These are phyloP conservation scores for Pampusana beccarii DNA, from an alignment of 2,113 vertebrate species.

Conservation along the genomic window DNA sequence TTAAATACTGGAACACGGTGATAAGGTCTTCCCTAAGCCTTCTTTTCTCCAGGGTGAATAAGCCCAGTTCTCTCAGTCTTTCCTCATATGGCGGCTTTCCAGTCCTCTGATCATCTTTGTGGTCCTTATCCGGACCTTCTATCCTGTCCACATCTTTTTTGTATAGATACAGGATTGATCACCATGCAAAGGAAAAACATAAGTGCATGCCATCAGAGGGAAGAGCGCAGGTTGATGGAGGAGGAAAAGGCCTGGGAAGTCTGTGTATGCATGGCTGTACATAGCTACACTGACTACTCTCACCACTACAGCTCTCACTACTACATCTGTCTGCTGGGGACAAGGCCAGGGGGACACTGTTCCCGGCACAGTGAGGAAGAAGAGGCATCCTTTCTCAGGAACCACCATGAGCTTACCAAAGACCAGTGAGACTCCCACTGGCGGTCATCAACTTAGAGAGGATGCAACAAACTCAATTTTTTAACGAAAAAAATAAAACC, in stretches of 20 bases:
- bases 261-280: too few species aligned
- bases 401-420: not conserved
- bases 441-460: not conserved
- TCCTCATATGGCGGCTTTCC: too few species aligned
- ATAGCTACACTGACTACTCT: not conserved
- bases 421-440: not conserved
- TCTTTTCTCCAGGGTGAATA: too few species aligned
- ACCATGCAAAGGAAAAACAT: fast-evolving
- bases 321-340: not conserved
- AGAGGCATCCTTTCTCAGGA: not conserved
- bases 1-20: too few species aligned
- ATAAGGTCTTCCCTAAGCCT: too few species aligned
- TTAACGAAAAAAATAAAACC: not conserved
- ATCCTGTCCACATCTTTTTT: too few species aligned
- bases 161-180: not conserved
- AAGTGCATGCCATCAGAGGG: not conserved
- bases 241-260: not conserved
- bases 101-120: too few species aligned
- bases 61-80: too few species aligned
- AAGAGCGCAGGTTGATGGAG: not conserved
- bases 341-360: not conserved
- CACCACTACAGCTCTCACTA: not conserved
- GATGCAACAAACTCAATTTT: not conserved
- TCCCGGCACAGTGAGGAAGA: not conserved
- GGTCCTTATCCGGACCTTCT: too few species aligned